Base-by-base conservation (phyloP, 1,140 invertebrate species). In the Drosophila kanapiae region DNA sequence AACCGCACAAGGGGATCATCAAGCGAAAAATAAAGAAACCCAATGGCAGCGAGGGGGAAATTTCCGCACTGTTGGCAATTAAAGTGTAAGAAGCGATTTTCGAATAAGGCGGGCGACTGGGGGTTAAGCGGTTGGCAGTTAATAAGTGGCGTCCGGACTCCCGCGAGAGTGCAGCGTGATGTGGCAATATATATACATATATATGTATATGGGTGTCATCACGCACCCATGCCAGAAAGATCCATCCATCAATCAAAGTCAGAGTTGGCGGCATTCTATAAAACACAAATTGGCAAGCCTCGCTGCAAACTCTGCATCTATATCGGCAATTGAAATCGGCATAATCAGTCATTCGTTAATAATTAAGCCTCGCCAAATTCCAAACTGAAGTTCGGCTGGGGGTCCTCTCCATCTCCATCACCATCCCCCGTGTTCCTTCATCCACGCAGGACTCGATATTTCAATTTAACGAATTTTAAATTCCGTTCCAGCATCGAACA, bases 21-120 rank as follows among this genome's bases (percentile, higher is more conserved):
- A 43, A 60, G 37, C 58, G 35, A 70, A 69, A 33, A 42, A 42
- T 43, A 63, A 57, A 43, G 71, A 56, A 40, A 16, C 47, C 42
- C 37, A 45, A 53, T 13, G 40, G 57, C 23, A 57, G 40, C 11
- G 33, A 45, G 68, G 33, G 29, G 48, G 5, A 37, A 35, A 68
- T 75, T 78, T 85, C 75, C 82, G 78, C 82, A 82, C 74, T 75
- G 82, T 54, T 82, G 72, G 74, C 82, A 77, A 74, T 63, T 85
- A 64, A 85, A 85, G 81, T 84, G 78, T 58, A 82, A 77, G 74
- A 58, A 78, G 54, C 63, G 62, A 64, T 74, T 85, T 81, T 51
- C 29, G 27, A 38, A 27, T 33, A 51, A 49, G 13, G 16, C 11
- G 38, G 57, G 35, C 16, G 42, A 13, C 37, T 54, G 33, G 33